phyloP scores from a whole-genome alignment of 2,113 vertebrate species.

The Phocoena phocoena region DNA sequence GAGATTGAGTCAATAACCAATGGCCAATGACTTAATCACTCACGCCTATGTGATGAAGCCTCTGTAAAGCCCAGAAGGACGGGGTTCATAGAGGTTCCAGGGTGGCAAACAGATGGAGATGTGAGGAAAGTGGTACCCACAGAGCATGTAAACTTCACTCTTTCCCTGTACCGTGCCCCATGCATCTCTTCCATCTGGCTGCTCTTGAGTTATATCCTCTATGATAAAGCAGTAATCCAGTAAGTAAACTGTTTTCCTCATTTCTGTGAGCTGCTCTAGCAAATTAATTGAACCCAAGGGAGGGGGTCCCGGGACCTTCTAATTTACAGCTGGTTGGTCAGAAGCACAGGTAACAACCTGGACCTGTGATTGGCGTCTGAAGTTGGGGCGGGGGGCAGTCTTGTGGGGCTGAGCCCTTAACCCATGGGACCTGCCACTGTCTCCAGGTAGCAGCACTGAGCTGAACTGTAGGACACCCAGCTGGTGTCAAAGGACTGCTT shows the following conservation, averaged over 20 bases:
- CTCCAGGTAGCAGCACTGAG: neutral
- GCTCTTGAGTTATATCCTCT: neutral
- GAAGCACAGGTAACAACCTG: neutral
- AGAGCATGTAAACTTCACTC: neutral
- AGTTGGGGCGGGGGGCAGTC: neutral
- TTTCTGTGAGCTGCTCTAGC: neutral
- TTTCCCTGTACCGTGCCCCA: neutral
- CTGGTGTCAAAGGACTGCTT: neutral
- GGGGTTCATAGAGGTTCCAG: neutral
- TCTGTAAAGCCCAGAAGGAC: neutral
- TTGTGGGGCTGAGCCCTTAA: neutral
- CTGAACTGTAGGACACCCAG: neutral
- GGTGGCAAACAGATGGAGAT: neutral
- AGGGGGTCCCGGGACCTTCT: neutral
- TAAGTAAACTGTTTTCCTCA: neutral
- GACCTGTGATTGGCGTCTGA: neutral
- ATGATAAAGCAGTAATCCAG: neutral
- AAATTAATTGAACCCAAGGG: neutral
- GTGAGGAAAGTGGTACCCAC: neutral
- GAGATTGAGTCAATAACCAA: neutral
- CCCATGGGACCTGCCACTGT: neutral
- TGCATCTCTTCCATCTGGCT: neutral
- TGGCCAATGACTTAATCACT: neutral
- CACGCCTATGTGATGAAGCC: neutral
- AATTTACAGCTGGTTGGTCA: neutral